Conservation (phyloP, 2,113 vertebrate species). For the Rafetus swinhoei region DNA sequence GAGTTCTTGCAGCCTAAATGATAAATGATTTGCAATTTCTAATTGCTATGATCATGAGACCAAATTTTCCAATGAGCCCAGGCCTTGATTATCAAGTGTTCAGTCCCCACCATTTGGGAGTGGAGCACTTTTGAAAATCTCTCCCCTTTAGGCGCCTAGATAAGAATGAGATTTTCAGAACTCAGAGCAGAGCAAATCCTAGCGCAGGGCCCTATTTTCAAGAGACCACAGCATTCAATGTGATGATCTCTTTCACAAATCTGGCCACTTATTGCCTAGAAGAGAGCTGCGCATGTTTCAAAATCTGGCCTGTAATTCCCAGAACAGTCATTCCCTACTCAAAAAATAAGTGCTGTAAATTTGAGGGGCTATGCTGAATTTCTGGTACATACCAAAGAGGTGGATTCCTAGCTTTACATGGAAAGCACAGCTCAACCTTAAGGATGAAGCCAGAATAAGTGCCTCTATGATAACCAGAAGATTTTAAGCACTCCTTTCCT, state of each 20-base stretch:
- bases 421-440: slow-evolving; percentile 26
- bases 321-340: neutral
- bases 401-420: neutral
- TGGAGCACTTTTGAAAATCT: neutral
- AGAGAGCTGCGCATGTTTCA: neutral
- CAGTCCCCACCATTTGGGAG: neutral
- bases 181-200: neutral
- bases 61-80: neutral
- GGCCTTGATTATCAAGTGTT: neutral
- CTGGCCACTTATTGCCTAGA: neutral
- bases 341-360: neutral
- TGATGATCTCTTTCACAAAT: neutral
- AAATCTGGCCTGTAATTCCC: neutral
- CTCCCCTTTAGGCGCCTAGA: neutral
- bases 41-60: neutral
- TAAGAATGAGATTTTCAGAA: neutral
- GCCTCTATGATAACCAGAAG: neutral
- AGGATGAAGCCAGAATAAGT: neutral
- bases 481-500: neutral
- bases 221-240: neutral
- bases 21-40: neutral
- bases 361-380: neutral
- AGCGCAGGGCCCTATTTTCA: neutral
- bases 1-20: neutral
- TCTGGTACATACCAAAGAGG: neutral